A percentile compares a stretch with the other conserved stretches of the same genome.
These are phyloP conservation scores for Piezodorus guildinii DNA, from an alignment of 1,140 invertebrate species.

Conservation along the genomic window DNA sequence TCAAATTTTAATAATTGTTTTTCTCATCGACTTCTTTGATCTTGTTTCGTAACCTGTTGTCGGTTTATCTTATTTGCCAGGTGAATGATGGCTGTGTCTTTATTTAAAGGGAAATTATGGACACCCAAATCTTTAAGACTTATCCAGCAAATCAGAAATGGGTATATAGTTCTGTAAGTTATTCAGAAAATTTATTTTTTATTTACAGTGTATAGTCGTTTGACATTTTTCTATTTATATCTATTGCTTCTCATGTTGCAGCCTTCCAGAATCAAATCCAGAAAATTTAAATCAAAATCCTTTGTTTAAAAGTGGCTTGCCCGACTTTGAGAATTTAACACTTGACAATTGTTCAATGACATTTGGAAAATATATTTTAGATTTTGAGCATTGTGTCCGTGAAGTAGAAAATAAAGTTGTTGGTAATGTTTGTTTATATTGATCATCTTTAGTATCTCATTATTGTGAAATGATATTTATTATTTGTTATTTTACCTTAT, in stretches of 20 bases:
- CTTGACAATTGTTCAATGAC: conserved; percentile 70
- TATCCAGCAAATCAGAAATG: conserved; percentile 33
- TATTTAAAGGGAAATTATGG: conserved; percentile 33
- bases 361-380: conserved; percentile 67
- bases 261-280: conserved; percentile 81
- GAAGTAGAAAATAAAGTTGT: conserved; percentile 45
- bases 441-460: neutral
- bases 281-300: conserved; percentile 61
- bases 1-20: too few species aligned
- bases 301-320: conserved; percentile 58
- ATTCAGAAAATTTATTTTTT: conserved; percentile 17
- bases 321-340: conserved; percentile 67
- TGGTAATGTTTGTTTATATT: conserved; percentile 31
- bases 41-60: too few species aligned
- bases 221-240: conserved; percentile 1
- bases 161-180: conserved; percentile 42
- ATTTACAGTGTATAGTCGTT: conserved; percentile 11
- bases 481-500: neutral
- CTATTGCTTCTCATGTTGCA: conserved; percentile 37
- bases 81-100: conserved; percentile 33
- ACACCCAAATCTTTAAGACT: conserved; percentile 28
- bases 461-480: neutral
- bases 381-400: conserved; percentile 65
- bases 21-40: too few species aligned
- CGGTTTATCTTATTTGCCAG: conserved; percentile 16